Base-by-base conservation (phyloP, 2,888 invertebrate species). In the Limnephilus rhombicus region DNA sequence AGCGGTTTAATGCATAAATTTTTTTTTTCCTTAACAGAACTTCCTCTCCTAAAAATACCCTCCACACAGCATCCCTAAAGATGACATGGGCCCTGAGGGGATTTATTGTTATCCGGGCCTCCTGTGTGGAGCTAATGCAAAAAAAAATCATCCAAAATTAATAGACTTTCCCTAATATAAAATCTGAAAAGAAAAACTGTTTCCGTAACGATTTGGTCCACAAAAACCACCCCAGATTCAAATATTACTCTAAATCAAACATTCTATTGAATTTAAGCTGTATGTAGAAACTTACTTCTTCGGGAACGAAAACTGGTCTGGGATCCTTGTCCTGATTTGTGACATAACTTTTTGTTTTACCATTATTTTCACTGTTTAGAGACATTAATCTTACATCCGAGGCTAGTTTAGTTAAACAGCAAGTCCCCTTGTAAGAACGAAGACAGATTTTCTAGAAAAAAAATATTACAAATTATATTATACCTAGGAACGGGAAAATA, bases 221-320 rank as follows among this genome's bases (percentile, higher is more conserved):
- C 1, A 68, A 15, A 18, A 53, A 18, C 0, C 15, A 53, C 3
- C 13, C 53, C 4, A 18, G 53, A 18, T 53, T 15, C 15, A 18
- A 53, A 53, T 13, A 53, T 24, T 53, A 24, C 18, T 53, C 18
- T 53, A 18, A 24, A 18, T 53, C 53, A 18, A 18, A 18, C 18
- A 53, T 18, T 53, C 15, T 18, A 18, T 53, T 68, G 68, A 24
- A 9, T 68, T 24, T 7, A 68, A 68, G 3, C 1, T n/a, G n/a
- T 68, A 68, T 9, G 68, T 68, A 49, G 49, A 3, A 13, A 89
- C 91, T 85, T 68, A 93, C 93, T 41, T 91, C 85, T 89, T 93
- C 93, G 24, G 93, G 93, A 13, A 89, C 89, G 89, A 92, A 93
- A 15, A 92, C 87, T 29, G 93, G 93, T 86, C 93, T 90, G 49